A percentile compares a stretch with the other conserved stretches of the same genome.
These are phyloP conservation scores for Allygus modestus DNA, from an alignment of 2,888 invertebrate genomes.

Conservation along the genomic window DNA sequence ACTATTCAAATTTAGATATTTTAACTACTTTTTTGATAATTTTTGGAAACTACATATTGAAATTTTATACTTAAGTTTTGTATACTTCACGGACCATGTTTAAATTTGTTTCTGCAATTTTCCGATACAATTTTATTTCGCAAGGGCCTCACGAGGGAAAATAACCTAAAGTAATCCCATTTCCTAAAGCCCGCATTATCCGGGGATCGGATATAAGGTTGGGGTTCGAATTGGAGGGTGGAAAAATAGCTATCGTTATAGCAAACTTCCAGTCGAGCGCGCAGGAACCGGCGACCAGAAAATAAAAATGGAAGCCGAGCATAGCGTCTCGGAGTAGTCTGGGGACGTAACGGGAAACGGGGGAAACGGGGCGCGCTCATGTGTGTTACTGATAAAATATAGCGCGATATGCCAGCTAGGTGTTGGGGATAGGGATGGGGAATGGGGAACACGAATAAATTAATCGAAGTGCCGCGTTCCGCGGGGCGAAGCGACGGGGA, in stretches of 20 bases:
- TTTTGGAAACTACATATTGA: too few relatives aligned
- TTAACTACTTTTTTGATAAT: too few relatives aligned
- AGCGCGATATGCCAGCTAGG: background rate
- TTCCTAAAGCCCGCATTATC: background rate
- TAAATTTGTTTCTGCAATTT: conserved; percentile 6
- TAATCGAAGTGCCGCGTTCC: conserved; percentile 55
- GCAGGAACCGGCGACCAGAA: conserved; percentile 28
- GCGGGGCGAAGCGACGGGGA: conserved; percentile 31
- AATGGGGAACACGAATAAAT: conserved; percentile 46
- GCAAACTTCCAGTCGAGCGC: background rate
- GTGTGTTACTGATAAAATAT: conserved; percentile 52
- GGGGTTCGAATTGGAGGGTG: conserved; percentile 32
- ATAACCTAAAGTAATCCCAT: background rate
- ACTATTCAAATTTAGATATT: too few relatives aligned
- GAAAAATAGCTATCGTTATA: conserved; percentile 54
- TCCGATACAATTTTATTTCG: too few relatives aligned
- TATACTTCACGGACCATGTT: too few relatives aligned
- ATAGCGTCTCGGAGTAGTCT: conserved; percentile 8
- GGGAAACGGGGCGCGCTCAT: conserved; percentile 53
- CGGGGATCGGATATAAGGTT: background rate
- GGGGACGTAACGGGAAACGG: too few relatives aligned
- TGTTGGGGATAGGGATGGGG: background rate
- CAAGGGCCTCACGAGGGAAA: background rate
- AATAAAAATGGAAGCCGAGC: conserved; percentile 48
- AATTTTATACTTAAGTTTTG: too few relatives aligned